Evolutionary conservation across 37 sponge, comb jelly and placozoan species (phyloP), one percentile per base, ranked within the genome.

Genomic region (Mnemiopsis leidyi): DNA sequence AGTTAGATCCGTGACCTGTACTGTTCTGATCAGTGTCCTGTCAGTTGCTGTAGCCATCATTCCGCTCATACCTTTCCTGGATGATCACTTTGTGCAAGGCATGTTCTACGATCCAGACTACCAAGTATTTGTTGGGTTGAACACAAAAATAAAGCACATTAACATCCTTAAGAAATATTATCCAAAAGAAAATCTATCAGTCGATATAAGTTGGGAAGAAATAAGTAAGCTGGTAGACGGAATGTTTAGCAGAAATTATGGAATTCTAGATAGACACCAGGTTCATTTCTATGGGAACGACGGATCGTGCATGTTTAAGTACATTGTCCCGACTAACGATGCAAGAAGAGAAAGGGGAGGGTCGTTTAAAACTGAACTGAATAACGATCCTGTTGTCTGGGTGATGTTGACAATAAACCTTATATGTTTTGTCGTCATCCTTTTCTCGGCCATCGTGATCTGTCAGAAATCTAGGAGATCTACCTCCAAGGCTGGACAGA

Each of bases 201-300:
- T 13, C 5, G 61, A 48, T 13, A 18, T 13, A 5, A 69, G 73
- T 25, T 69, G 73, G 73, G 9, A 5, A 28, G 73, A 69, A 20
- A 69, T 69, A 2, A 25, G 73, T 28, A 21, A 1, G 23, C 29
- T 69, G 73, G 28, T 69, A 20, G 73, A 69, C 21, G 73, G 73
- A 20, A 69, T 69, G 73, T 69, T 69, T 20, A 69, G 28, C 3
- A 25, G 2, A 3, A 20, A 69, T 23, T 69, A 69, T 20, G 73
- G 23, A 69, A 69, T n/a, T 21, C 24, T 69, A 1, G 21, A 16
- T 25, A 5, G 29, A 25, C 7, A 69, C 24, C 7, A 69, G 73
- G 73, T 69, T 2, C 73, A 69, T 20, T 69, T 69, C 73, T 69
- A 69, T 25, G 73, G 73, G 2, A 69, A 69, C 29, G 73, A 69